Evolutionary conservation across 2,888 invertebrate genomes (phyloP), one percentile per base, ranked within the genome.

Genomic region (Melanchra persicariae): DNA sequence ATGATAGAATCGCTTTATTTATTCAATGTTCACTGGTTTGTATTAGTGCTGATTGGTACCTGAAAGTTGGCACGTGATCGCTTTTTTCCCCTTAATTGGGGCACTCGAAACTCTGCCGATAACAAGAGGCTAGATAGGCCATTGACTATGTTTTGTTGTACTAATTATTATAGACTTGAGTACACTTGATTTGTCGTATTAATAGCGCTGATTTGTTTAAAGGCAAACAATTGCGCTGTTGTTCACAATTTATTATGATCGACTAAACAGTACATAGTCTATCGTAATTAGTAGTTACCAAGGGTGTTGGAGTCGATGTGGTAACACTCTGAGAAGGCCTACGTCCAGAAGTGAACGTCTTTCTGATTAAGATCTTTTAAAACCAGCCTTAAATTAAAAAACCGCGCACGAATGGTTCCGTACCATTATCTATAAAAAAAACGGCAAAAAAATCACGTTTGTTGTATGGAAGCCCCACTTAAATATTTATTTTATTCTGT

Each of bases 31-130:
- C 45, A 54, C 51, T 60, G 70, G 52, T 34, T 30, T 64, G n/a
- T 80, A 45, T 30, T 58, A 80, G 49, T 40, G 45, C 37, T 77
- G 60, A 79, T 77, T 79, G 67, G 68, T 64, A 63, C 51, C 57
- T 79, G 59, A 40, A 66, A 69, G 65, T 68, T 77, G 71, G 82
- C 68, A 73, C 73, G 65, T 68, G 82, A 26, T 62, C n/a, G 51
- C 63, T 79, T 65, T 34, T 77, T 78, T n/a, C 12, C 12, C 26
- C 49, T 65, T 78, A 78, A 72, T 79, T 79, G 73, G 65, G 17
- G n/a, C 45, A 43, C 65, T 78, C 10, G 61, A 65, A 65, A 51
- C 43, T 64, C 57, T 43, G n/a, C 22, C 34, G 26, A 45, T 37
- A 65, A 55, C 37, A 47, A 54, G 37, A 74, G 54, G 51, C 43